These are phyloP conservation scores for Macrostomum cliftonense DNA, from an alignment of 2,888 invertebrate genomes.

Conservation along the genomic window DNA sequence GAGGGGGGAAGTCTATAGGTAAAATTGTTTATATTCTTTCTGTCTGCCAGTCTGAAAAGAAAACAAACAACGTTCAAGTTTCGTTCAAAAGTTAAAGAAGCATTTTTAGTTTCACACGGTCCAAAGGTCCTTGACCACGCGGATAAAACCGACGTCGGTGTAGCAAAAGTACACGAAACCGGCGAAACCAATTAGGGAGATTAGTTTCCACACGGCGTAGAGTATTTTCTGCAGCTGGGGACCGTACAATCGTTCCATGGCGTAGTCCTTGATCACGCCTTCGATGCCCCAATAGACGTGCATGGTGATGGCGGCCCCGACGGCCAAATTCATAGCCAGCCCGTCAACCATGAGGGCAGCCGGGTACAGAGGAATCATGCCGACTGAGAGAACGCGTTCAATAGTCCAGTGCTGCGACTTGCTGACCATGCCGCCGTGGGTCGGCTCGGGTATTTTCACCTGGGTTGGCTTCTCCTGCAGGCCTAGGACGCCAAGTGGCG, in stretches of 20 bases:
- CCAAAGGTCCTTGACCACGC: constrained; percentile 5
- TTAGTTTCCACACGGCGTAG: constrained; percentile 2
- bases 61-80: no score
- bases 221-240: background rate
- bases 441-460: no score
- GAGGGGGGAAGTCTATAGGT: no score
- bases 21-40: no score
- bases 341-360: background rate
- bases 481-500: no score
- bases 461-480: no score
- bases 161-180: constrained; percentile 6
- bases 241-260: constrained; percentile 6
- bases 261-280: constrained; percentile 6
- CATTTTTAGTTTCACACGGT: no score
- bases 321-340: background rate
- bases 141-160: constrained; percentile 3
- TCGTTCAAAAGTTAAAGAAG: no score
- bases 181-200: constrained; percentile 4
- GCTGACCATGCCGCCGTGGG: no score
- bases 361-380: constrained; percentile 3
- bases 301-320: no score
- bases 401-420: constrained; percentile 4
- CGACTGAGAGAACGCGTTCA: background rate
- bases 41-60: no score
- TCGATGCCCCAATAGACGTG: no score